phyloP scores from a whole-genome alignment of 23 tunicate species.

The Diplosoma virens region DNA sequence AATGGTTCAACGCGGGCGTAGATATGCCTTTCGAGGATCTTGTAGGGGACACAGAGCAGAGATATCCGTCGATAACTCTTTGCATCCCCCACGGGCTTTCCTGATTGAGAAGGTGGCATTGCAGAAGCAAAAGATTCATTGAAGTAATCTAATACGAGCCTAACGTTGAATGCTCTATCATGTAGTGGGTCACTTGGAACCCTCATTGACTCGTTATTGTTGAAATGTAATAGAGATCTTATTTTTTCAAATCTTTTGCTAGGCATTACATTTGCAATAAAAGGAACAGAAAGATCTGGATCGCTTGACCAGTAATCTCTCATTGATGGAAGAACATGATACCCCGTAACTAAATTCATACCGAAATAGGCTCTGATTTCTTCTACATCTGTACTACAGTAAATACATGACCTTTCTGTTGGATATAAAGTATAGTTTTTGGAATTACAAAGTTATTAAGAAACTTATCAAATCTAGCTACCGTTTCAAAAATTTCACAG shows the following conservation, averaged over 20 bases:
- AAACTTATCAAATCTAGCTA: not conserved
- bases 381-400: not conserved
- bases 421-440: constrained; percentile 4
- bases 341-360: constrained; percentile 8
- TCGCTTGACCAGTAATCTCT: constrained; percentile 16
- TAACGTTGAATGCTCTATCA: not conserved
- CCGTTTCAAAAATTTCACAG: not conserved
- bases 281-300: no score
- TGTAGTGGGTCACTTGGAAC: not conserved
- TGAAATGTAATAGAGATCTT: not conserved
- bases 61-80: no score
- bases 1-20: no score
- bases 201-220: not conserved
- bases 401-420: not conserved
- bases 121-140: not conserved
- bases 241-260: not conserved
- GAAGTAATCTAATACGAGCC: constrained; percentile 4
- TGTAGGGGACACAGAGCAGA: no score
- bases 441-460: not conserved
- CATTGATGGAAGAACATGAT: not conserved
- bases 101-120: not conserved
- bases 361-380: constrained; percentile 12
- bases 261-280: constrained; percentile 8
- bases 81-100: no score
- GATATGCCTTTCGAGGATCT: no score